Percentiles rank a stretch among this genome's conserved stretches.
These are phyloP conservation scores for Wasmannia auropunctata DNA, from an alignment of 1,140 invertebrate genomes.

Conservation along the genomic window DNA sequence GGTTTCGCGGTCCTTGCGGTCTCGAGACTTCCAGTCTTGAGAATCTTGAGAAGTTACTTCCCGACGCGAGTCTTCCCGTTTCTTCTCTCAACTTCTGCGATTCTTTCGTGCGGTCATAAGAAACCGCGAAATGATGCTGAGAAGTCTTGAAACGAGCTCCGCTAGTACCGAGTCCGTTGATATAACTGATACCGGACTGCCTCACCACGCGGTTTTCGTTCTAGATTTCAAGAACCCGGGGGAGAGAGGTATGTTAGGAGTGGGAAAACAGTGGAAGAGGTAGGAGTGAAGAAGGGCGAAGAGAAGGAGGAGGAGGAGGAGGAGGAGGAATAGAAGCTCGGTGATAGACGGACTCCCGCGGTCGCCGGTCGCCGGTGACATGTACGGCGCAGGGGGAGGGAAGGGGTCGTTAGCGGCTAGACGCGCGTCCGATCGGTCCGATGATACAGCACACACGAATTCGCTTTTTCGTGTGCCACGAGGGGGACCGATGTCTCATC, in stretches of 20 bases:
- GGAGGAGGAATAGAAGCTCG: constrained; percentile 44
- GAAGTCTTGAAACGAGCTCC: constrained; percentile 54
- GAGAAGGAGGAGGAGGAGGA: background rate
- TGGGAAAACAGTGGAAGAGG: constrained; percentile 39
- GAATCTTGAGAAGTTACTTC: background rate
- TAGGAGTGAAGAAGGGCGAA: background rate
- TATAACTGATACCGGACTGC: constrained; percentile 72
- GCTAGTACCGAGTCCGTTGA: constrained; percentile 69
- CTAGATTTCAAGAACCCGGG: constrained; percentile 71
- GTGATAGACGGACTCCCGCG: constrained; percentile 47
- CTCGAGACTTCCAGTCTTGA: background rate
- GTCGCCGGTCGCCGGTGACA: constrained; percentile 12
- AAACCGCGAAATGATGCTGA: background rate
- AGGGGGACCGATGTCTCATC: background rate
- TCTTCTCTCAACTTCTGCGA: background rate
- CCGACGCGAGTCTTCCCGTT: too few relatives aligned
- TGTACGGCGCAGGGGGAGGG: constrained; percentile 27
- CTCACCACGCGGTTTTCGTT: constrained; percentile 72
- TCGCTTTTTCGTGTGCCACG: constrained; percentile 13
- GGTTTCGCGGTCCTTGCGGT: background rate
- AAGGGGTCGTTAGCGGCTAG: constrained; percentile 44
- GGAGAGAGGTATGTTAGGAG: constrained; percentile 67
- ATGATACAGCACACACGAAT: constrained; percentile 35
- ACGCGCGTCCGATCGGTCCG: constrained; percentile 18
- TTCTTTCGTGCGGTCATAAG: background rate